Evolutionary conservation across 2,113 vertebrate genomes (phyloP), one percentile per base, ranked within the genome.

Genomic region (Heloderma charlesbogerti): DNA sequence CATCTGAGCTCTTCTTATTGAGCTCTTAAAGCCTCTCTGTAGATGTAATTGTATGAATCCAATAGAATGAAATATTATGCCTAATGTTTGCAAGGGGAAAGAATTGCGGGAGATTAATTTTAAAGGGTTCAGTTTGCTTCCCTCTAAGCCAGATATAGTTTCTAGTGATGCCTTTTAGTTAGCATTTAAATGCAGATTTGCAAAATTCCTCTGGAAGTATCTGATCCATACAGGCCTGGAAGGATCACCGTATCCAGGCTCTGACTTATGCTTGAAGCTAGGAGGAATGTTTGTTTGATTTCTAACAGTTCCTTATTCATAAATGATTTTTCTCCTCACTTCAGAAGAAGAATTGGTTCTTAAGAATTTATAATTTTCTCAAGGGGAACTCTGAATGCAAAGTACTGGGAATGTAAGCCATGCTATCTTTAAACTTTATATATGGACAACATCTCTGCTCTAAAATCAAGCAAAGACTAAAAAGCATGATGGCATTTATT

Each of bases 321-420:
- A 25, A 4, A 8, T 86, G 8, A 6, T 71, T 13, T 87, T 93
- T 2, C 51, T 29, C n/a, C 69, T 31, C n/a, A 88, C 0, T 84
- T 4, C 43, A 90, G 90, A 87, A 89, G 63, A 92, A 84, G 18
- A 80, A 20, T 69, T 89, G 72, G 79, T 92, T 86, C 75, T 88
- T 91, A 92, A 80, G 63, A 25, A 90, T 90, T 31, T 71, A 22
- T 84, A 29, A 72, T 85, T 43, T 94, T 91, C 88, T 40, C 31
- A 57, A 0, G 4, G 63, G 15, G 54, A n/a, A 37, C 6, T 20
- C 9, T 93, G 84, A 69, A 84, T 78, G 31, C 51, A 88, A 12
- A 75, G 37, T 80, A 90, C 8, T 0, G 13, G 6, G 25, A 63
- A 57, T 86, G 69, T 0, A 51, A 18, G 48, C 60, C 85, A 80